Conservation (phyloP, 2,113 vertebrate genomes). For the Pteropus alecto region DNA sequence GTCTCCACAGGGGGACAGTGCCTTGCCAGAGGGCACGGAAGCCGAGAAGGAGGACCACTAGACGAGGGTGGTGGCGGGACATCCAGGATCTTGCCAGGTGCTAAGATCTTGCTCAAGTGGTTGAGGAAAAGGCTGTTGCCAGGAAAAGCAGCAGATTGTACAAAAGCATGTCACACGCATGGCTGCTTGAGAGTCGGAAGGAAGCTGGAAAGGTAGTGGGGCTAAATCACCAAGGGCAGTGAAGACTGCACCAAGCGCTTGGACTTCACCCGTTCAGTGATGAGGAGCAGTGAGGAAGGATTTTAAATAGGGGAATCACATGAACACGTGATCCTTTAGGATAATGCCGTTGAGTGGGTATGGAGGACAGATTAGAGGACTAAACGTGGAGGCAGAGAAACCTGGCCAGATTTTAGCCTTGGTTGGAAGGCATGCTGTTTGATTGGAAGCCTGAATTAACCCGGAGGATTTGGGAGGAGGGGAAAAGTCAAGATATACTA, state of each 20-base stretch:
- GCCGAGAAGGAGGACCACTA: background rate
- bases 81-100: background rate
- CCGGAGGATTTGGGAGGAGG: background rate
- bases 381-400: background rate
- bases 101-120: background rate
- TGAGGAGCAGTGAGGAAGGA: background rate
- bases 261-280: background rate
- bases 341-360: background rate
- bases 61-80: background rate
- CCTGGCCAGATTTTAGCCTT: background rate
- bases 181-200: background rate
- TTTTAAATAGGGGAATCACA: background rate
- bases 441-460: background rate
- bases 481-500: background rate
- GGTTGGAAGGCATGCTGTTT: background rate
- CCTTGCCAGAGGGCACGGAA: background rate
- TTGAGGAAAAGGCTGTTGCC: background rate
- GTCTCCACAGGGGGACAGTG: background rate
- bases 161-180: accelerated
- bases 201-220: background rate
- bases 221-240: background rate
- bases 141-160: background rate
- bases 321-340: background rate
- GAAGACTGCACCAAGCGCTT: background rate
- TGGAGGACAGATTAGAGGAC: background rate